Base-by-base conservation (phyloP, 2,113 vertebrate species). In the Cercocebus atys region DNA sequence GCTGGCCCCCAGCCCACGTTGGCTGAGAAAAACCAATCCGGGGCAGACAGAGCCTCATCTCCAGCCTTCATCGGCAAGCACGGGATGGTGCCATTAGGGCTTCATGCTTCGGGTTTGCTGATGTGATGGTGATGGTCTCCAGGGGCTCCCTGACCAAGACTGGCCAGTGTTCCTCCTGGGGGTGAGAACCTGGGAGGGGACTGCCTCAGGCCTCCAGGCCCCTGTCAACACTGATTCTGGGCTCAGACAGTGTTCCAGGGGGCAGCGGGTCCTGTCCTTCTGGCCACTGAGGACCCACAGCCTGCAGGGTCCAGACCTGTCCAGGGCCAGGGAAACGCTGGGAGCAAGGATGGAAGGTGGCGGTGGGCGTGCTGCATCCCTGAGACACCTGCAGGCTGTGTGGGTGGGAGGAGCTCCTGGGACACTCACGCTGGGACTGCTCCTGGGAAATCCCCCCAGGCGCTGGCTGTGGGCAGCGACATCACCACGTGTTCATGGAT, bases 51-150 rank as follows among this genome's bases (percentile, higher is more conserved):
- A 64, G 27, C 27, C 27, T 30, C 27, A 6, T 64, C 27, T 30
- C 11, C 1, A 9, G 27, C 35, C 27, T 20, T 5, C 43, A 3
- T 10, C 68, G 35, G n/a, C 30, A 55, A 23, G 47, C 22, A 59
- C 3, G 64, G 38, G 8, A 17, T 2, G 0, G 52, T 35, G 30
- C 1, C 1, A 0, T 8, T 40, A 23, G 20, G 23, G 25, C 10
- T 22, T 90, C 16, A 5, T 78, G 40, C 40, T 72, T 55, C 68
- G n/a, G 68, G 59, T 17, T 40, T 25, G 64, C 22, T 4, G n/a
- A 13, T 0, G 22, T 18, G 50, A 8, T 7, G n/a, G 11, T 22
- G 12, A 7, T 22, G 93, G 30, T 55, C 30, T 59, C 91, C 55
- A 5, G 76, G 66, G 22, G 40, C 64, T 70, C 13, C 13, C 13